Evolutionary conservation across 37 sponge, comb jelly and placozoan genomes (phyloP), one percentile per base, ranked within the genome.

Genomic region (Ephydatia muelleri): DNA sequence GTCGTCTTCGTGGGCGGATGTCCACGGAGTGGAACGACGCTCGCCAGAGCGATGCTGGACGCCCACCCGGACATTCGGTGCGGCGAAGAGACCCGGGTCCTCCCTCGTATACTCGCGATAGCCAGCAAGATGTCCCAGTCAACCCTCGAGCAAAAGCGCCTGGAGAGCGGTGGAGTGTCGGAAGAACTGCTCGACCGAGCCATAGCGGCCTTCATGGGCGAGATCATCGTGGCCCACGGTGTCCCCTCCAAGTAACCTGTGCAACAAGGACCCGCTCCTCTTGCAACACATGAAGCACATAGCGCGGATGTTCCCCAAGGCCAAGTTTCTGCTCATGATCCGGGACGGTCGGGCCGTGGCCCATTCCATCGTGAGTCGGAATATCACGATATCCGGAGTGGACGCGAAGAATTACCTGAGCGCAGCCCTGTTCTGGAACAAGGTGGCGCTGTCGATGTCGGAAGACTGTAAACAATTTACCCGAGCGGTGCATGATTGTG

Each of bases 21-120:
- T 19, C 97, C 97, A 2, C 67, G 97, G 16, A 92, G 93, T 66
- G 97, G 97, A 0, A 97, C 97, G 28, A 97, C 97, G 2, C 85
- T 97, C 33, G 85, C 86, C 43, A 79, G 97, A 14, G 97, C 83
- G 73, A 80, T 97, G 88, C 77, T 97, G 40, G 97, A 97, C 64
- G 94, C 97, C 0, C 97, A 97, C 79, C 94, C 93, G 19, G 93
- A 97, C 39, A 90, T 97, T 48, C 87, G 95, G 43, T 97, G 97
- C 64, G 97, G 97, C 1, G 91, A 94, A 65, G 97, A 97, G 81
- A 97, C 97, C 12, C 67, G 97, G 26, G 81, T 97, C n/a, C 72
- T 97, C 32, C 94, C 97, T 1, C 77, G 95, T 0, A 43, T 94
- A 0, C 49, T 97, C 11, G 40, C 29, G 26, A 94, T 97, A 93